These are phyloP conservation scores for Thomomys bottae DNA, from an alignment of 2,113 vertebrate species.

Conservation along the genomic window DNA sequence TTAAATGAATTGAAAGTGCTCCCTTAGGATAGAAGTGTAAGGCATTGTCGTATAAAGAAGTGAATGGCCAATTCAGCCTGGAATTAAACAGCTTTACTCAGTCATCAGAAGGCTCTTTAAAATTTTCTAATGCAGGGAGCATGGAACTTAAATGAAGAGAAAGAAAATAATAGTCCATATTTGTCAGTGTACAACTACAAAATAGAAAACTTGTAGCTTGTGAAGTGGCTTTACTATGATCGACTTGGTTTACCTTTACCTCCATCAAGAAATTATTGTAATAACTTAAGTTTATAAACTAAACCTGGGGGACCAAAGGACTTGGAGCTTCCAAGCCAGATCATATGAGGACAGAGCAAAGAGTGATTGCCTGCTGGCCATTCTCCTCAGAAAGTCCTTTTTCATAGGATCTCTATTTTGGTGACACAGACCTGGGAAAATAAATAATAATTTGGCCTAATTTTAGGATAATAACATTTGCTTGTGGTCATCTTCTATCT, in stretches of 20 bases:
- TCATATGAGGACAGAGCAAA: accelerated
- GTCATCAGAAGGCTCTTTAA: constrained; percentile 44
- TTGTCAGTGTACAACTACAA: not conserved
- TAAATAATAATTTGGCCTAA: not conserved
- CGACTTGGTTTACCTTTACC: not conserved
- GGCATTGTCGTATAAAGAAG: constrained; percentile 23
- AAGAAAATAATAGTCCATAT: not conserved
- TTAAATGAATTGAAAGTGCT: constrained; percentile 47
- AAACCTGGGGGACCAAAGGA: not conserved
- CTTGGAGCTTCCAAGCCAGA: accelerated
- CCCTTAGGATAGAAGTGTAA: constrained; percentile 46
- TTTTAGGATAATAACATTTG: too few relatives aligned
- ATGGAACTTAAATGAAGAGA: constrained; percentile 25
- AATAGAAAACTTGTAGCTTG: not conserved
- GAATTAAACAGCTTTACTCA: constrained; percentile 52
- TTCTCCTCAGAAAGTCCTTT: not conserved
- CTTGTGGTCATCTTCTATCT: too few relatives aligned
- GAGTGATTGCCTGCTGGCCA: not conserved
- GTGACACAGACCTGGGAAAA: not conserved
- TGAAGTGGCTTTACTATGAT: not conserved
- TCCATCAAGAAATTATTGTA: constrained; percentile 11
- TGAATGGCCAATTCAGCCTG: constrained; percentile 19
- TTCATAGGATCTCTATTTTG: not conserved
- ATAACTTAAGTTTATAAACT: constrained; percentile 20
- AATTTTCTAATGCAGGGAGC: constrained; percentile 39